Conservation (phyloP, 2,888 invertebrate genomes). For the Trypoxylon attenuatum region DNA sequence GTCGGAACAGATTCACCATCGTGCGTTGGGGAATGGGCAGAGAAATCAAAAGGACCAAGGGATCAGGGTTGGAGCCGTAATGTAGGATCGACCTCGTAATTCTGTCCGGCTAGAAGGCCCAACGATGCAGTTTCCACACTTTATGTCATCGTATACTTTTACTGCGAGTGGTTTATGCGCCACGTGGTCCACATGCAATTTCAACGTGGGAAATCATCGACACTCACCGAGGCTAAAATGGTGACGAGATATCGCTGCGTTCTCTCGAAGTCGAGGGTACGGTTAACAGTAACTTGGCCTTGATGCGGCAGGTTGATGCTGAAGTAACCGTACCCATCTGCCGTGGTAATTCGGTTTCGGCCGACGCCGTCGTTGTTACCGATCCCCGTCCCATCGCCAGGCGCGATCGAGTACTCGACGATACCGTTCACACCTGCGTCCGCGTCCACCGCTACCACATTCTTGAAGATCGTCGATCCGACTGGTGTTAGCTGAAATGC, state of each 20-base stretch:
- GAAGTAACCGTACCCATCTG: slow-evolving; percentile 89
- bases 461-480: slow-evolving; percentile 89
- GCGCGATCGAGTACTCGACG: slow-evolving; percentile 89
- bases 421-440: slow-evolving; percentile 93
- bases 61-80: no score
- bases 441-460: slow-evolving; percentile 86
- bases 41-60: no score
- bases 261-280: slow-evolving; percentile 91
- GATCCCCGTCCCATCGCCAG: slow-evolving; percentile 78
- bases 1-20: no score
- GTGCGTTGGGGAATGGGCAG: no score
- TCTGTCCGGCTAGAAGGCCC: background rate
- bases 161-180: background rate
- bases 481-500: slow-evolving; percentile 86
- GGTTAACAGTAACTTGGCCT: slow-evolving; percentile 90
- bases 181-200: background rate
- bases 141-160: background rate
- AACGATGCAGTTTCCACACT: background rate
- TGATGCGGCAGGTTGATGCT: slow-evolving; percentile 91
- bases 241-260: slow-evolving; percentile 91
- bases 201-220: background rate
- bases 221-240: slow-evolving; percentile 88
- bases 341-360: slow-evolving; percentile 78
- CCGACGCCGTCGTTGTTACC: slow-evolving; percentile 78
- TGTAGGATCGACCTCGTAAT: no score